phyloP scores from a whole-genome alignment of 2,113 vertebrate species.

The Mirza zaza region DNA sequence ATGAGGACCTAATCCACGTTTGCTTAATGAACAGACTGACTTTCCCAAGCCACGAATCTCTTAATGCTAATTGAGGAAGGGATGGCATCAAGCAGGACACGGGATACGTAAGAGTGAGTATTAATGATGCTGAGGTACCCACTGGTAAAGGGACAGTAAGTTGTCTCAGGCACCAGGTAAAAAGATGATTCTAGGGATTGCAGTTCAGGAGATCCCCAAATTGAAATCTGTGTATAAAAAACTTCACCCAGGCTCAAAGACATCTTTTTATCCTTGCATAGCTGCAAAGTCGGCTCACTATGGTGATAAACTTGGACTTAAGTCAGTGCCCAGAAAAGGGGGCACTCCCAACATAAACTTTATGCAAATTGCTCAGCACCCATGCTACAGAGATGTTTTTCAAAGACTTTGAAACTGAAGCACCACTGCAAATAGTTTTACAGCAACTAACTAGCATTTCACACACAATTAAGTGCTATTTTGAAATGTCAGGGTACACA shows the following conservation, averaged over 20 bases:
- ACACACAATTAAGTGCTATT: background rate
- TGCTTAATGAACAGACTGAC: background rate
- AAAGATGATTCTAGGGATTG: background rate
- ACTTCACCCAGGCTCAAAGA: rapidly evolving
- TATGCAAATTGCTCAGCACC: background rate
- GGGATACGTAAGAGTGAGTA: background rate
- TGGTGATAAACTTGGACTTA: background rate
- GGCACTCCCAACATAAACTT: background rate
- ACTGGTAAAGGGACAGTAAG: background rate
- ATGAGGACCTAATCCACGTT: background rate
- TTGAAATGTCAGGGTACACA: background rate
- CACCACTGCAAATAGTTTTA: background rate
- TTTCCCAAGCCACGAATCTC: background rate
- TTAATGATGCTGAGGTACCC: background rate
- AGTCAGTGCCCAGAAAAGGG: background rate
- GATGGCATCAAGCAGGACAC: rapidly evolving
- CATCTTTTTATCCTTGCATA: background rate
- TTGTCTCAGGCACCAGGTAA: background rate
- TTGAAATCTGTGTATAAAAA: background rate
- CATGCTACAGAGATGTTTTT: background rate
- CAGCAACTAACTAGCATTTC: background rate
- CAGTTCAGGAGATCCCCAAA: background rate
- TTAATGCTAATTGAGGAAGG: background rate
- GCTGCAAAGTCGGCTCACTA: background rate
- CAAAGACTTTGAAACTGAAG: background rate